Conservation (phyloP, 2,888 invertebrate genomes). For the Metellina segmentata region DNA sequence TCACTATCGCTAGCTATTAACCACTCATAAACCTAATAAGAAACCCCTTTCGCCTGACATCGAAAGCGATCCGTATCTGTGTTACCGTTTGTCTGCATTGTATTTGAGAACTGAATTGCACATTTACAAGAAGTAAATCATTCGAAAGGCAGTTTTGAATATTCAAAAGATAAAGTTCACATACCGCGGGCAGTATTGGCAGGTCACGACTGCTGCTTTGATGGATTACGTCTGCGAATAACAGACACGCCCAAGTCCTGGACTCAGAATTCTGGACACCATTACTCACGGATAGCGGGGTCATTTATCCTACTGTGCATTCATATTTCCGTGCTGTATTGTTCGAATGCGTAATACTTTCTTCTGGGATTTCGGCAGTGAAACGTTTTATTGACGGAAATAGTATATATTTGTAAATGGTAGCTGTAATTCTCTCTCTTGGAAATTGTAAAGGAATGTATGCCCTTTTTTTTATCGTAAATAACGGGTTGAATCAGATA, state of each 20-base stretch:
- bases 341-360: neutral
- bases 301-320: neutral
- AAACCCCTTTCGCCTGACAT: neutral
- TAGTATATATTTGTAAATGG: neutral
- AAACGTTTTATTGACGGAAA: neutral
- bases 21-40: constrained; percentile 24
- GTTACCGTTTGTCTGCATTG: constrained; percentile 22
- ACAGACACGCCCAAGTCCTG: constrained; percentile 8
- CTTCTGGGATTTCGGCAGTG: neutral
- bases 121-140: constrained; percentile 2
- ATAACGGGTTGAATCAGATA: no score
- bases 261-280: neutral
- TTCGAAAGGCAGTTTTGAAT: constrained; percentile 16
- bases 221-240: constrained; percentile 27
- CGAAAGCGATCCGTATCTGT: constrained; percentile 32
- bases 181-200: constrained; percentile 23
- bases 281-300: neutral
- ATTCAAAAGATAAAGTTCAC: constrained; percentile 34
- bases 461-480: no score
- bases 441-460: no score
- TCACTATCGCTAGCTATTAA: constrained; percentile 1
- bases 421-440: no score
- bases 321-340: neutral
- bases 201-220: constrained; percentile 30
- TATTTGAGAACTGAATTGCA: neutral